phyloP scores from a whole-genome alignment of 2,797 vertebrate genomes.

The Pampus argenteus region DNA sequence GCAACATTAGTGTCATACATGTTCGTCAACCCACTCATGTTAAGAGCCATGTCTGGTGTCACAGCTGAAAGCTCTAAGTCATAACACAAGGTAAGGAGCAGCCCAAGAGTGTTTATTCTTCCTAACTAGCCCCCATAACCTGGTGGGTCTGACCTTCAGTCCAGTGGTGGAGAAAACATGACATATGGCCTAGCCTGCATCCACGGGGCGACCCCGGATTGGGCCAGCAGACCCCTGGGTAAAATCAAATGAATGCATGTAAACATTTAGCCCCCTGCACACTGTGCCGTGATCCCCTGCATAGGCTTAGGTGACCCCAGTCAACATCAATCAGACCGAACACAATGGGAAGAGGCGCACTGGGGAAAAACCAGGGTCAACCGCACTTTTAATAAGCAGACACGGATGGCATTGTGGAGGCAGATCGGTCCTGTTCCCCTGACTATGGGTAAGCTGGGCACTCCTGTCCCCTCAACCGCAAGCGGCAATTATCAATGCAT shows the following conservation, averaged over 20 bases:
- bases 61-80: slow-evolving; percentile 38
- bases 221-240: slow-evolving; percentile 68
- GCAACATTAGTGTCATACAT: slow-evolving; percentile 61
- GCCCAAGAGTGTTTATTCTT: slow-evolving; percentile 54
- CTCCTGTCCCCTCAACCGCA: slow-evolving; percentile 65
- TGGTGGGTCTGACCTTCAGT: slow-evolving; percentile 60
- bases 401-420: slow-evolving; percentile 71
- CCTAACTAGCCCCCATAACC: slow-evolving; percentile 61
- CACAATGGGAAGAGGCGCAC: slow-evolving; percentile 80
- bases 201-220: slow-evolving; percentile 26
- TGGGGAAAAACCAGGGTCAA: slow-evolving; percentile 72
- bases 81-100: slow-evolving; percentile 35
- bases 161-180: slow-evolving; percentile 51
- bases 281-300: slow-evolving; percentile 73
- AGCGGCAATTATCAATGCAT: slow-evolving; percentile 82
- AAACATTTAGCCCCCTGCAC: slow-evolving; percentile 82
- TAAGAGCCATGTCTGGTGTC: slow-evolving; percentile 35
- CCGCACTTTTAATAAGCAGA: slow-evolving; percentile 77
- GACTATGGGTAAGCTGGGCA: slow-evolving; percentile 70
- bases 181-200: slow-evolving; percentile 64
- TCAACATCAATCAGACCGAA: slow-evolving; percentile 82
- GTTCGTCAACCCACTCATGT: slow-evolving; percentile 47
- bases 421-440: slow-evolving; percentile 62
- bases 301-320: slow-evolving; percentile 81
- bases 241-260: slow-evolving; percentile 84